Evolutionary conservation across 2,797 vertebrate genomes (phyloP).

Genomic region (Emydoidea blandingii): DNA sequence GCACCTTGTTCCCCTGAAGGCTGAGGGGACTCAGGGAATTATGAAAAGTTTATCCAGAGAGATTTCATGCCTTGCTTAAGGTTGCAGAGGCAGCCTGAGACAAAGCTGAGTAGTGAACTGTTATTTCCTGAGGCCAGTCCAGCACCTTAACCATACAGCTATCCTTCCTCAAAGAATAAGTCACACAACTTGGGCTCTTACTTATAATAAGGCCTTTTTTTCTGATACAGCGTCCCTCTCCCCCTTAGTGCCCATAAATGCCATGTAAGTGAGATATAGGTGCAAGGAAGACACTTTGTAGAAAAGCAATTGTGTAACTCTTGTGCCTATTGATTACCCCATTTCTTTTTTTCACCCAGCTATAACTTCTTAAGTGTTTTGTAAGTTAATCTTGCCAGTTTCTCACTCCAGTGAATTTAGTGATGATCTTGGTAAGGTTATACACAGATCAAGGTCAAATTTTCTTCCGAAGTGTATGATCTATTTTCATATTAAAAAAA

Average conservation of each 20-base stretch:
- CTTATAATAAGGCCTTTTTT: background rate
- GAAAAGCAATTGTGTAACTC: background rate
- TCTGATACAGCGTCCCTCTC: no score
- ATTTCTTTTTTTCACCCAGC: background rate
- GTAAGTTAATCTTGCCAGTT: background rate
- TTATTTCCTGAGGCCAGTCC: background rate
- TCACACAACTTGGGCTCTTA: background rate
- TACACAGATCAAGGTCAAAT: background rate
- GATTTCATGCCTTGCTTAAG: background rate
- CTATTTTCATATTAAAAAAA: background rate
- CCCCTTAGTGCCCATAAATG: background rate
- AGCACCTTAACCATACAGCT: background rate
- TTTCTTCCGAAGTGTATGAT: background rate
- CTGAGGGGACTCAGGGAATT: background rate
- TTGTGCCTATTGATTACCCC: background rate
- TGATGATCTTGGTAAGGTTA: background rate
- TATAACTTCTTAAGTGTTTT: background rate
- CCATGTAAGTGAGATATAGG: no score
- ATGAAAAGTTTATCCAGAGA: background rate
- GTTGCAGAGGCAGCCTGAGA: background rate
- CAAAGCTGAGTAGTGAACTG: background rate
- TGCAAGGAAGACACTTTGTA: background rate
- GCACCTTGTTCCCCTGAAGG: background rate
- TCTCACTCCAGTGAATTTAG: background rate
- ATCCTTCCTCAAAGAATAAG: background rate